Evolutionary conservation across 2,797 vertebrate genomes (phyloP).

Genomic region (Spatula clypeata): DNA sequence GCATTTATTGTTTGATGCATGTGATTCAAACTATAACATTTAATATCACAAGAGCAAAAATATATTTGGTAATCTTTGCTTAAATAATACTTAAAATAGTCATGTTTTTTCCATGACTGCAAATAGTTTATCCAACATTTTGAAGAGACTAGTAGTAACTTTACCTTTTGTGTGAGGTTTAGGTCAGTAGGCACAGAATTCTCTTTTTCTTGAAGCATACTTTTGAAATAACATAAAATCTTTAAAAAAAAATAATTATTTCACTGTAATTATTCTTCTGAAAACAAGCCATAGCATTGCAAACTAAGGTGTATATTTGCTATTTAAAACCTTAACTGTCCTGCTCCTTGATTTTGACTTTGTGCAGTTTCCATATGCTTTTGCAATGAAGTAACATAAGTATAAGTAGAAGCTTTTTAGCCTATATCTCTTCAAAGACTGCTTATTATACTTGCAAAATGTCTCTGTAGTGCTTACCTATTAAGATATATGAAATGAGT

Average conservation of each 20-base stretch:
- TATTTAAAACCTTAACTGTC: neutral
- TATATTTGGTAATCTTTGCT: neutral
- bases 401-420: neutral
- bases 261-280: neutral
- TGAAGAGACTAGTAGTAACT: neutral
- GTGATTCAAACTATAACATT: neutral
- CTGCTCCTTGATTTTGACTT: neutral
- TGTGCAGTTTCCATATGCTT: accelerated
- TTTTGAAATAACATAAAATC: neutral
- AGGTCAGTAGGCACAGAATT: neutral
- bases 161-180: neutral
- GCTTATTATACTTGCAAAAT: neutral
- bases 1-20: neutral
- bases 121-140: neutral
- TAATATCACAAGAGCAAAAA: neutral
- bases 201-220: neutral
- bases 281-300: neutral
- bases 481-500: neutral
- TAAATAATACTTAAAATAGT: neutral
- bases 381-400: neutral
- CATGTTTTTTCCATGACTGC: neutral
- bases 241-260: neutral
- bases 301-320: neutral
- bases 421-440: neutral
- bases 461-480: neutral